Percentiles rank a stretch among this genome's conserved stretches.
phyloP scores from a whole-genome alignment of 2,797 vertebrate genomes.

The Myotis daubentonii region DNA sequence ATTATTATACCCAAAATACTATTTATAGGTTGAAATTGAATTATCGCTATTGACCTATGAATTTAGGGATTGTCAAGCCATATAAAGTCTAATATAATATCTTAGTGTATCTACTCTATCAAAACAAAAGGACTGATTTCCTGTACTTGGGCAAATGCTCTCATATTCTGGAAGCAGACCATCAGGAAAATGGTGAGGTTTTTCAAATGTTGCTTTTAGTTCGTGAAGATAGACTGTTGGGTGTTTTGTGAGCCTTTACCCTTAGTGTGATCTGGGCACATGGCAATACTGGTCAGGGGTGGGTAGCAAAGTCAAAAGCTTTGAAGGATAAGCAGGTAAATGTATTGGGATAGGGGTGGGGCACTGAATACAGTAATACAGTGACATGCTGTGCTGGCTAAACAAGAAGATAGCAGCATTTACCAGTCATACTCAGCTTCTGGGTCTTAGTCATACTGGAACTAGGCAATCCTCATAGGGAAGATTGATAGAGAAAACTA shows the following conservation, averaged over 20 bases:
- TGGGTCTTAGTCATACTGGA: not conserved
- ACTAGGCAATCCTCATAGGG: not conserved
- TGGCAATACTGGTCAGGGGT: not conserved
- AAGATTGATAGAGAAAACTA: not conserved
- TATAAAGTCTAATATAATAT: slow-evolving; percentile 22
- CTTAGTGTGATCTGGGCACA: not conserved
- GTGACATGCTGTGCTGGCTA: not conserved
- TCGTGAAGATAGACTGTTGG: not conserved
- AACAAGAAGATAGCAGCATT: not conserved
- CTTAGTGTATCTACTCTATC: not conserved
- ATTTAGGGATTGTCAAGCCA: not conserved
- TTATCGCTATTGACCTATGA: not conserved
- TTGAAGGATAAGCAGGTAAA: slow-evolving; percentile 8
- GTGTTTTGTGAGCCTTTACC: slow-evolving; percentile 23
- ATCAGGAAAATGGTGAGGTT: not conserved
- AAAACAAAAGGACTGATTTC: not conserved
- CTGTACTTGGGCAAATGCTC: not conserved
- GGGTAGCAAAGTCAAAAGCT: not conserved
- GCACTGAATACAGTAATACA: not conserved
- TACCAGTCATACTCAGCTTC: not conserved
- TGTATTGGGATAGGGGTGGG: not conserved
- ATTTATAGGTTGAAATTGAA: not conserved
- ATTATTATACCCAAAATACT: not conserved
- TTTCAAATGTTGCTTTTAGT: not conserved
- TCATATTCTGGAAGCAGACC: not conserved